These are phyloP conservation scores for Trissoscelio sp. DNA, from an alignment of 2,888 invertebrate genomes.

Conservation along the genomic window DNA sequence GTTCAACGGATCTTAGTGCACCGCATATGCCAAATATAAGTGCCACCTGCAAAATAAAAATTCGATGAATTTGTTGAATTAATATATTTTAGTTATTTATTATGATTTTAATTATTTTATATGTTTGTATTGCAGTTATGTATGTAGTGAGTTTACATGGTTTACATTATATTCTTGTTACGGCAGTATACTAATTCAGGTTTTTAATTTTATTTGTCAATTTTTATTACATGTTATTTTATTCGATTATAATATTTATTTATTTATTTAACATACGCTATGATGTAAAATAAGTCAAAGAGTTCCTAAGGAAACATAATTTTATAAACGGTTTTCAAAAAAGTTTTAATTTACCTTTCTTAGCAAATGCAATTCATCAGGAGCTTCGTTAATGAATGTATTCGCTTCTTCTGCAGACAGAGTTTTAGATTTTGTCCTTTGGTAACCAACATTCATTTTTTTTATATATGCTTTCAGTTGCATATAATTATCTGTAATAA, in stretches of 20 bases:
- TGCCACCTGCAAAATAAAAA: constrained; percentile 15
- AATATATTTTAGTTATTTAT: background rate
- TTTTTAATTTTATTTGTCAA: background rate
- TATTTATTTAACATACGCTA: no score
- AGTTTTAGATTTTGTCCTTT: constrained; percentile 16
- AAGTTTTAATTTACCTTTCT: constrained; percentile 22
- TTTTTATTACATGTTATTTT: constrained; percentile 10
- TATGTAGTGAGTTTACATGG: background rate
- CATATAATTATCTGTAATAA: constrained; percentile 5
- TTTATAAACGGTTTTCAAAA: background rate
- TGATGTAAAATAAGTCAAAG: no score
- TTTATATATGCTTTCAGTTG: constrained; percentile 15
- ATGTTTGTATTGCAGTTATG: no score
- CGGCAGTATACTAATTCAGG: background rate
- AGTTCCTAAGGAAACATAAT: no score
- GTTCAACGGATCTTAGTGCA: constrained; percentile 3
- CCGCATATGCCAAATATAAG: constrained; percentile 18
- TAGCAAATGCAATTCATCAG: constrained; percentile 1
- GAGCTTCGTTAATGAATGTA: constrained; percentile 5
- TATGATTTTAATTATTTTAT: background rate
- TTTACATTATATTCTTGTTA: constrained; percentile 6
- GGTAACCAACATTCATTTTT: constrained; percentile 12
- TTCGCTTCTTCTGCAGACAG: constrained; percentile 2
- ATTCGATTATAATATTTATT: constrained; percentile 8
- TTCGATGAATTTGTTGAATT: no score